phyloP scores from a whole-genome alignment of 2,113 vertebrate species.

The Podiceps cristatus region DNA sequence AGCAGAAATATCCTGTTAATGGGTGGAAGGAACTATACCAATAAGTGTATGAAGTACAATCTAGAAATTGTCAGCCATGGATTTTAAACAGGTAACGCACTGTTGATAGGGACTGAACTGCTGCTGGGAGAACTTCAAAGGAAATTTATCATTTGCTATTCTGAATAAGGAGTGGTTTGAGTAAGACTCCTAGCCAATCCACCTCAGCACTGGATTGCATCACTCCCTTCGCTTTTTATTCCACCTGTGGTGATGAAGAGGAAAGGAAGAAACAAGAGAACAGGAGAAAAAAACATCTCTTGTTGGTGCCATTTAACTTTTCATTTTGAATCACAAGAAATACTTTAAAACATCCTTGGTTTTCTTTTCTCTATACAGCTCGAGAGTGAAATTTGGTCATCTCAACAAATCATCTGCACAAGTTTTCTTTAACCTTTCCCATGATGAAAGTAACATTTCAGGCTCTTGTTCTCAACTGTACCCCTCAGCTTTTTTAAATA shows the following conservation, averaged over 20 bases:
- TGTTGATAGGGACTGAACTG: background rate
- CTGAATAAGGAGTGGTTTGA: accelerated
- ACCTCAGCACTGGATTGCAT: background rate
- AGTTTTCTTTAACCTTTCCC: background rate
- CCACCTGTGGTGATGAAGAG: background rate
- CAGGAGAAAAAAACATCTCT: background rate
- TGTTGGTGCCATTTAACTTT: background rate
- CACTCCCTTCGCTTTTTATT: background rate
- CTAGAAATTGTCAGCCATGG: background rate
- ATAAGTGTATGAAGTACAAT: background rate
- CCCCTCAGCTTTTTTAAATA: background rate
- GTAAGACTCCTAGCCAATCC: background rate
- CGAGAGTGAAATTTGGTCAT: background rate
- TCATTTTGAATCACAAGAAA: background rate
- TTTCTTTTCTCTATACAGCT: background rate
- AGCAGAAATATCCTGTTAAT: background rate
- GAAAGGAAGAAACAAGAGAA: background rate
- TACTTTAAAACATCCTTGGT: background rate
- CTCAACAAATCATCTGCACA: background rate
- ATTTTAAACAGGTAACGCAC: background rate
- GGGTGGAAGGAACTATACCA: background rate
- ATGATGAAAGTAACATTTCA: background rate
- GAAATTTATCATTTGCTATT: background rate
- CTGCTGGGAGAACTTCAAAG: background rate
- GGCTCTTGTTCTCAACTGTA: background rate